Percentiles rank a stretch among this genome's conserved stretches.
Conservation (phyloP, 2,888 invertebrate species). For the Euzophera pinguis region DNA sequence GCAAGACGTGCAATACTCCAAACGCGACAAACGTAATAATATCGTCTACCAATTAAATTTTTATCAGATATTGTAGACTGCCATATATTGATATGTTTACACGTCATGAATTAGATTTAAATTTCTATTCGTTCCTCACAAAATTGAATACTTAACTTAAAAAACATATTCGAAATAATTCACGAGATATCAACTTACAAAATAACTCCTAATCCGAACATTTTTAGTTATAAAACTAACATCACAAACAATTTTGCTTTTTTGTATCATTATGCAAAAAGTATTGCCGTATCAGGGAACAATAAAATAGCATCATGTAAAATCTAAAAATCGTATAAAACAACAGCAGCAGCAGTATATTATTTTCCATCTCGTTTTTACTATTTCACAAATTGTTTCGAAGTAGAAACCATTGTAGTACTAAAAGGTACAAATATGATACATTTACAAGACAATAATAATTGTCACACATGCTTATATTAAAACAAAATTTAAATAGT, state of each 20-base stretch:
- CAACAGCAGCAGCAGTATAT: too few species aligned
- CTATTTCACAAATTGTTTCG: too few species aligned
- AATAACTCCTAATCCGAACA: background rate
- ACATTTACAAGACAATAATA: background rate
- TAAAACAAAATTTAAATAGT: background rate
- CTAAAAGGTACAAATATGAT: background rate
- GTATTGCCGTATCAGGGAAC: background rate
- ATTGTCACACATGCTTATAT: background rate
- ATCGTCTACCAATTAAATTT: too few species aligned
- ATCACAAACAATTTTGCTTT: constrained; percentile 3
- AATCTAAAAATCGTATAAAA: too few species aligned
- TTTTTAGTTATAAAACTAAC: background rate
- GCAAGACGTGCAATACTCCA: too few species aligned
- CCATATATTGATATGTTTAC: too few species aligned
- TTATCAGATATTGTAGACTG: too few species aligned
- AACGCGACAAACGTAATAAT: too few species aligned
- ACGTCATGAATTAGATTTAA: too few species aligned
- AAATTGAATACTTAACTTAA: background rate
- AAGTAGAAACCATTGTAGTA: background rate
- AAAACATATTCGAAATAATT: background rate
- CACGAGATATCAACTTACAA: background rate
- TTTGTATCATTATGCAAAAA: background rate
- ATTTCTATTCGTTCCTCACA: background rate
- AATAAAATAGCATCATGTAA: background rate
- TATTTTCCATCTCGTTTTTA: too few species aligned